Conservation (phyloP, 2,888 invertebrate genomes). For the Netelia inedita region DNA sequence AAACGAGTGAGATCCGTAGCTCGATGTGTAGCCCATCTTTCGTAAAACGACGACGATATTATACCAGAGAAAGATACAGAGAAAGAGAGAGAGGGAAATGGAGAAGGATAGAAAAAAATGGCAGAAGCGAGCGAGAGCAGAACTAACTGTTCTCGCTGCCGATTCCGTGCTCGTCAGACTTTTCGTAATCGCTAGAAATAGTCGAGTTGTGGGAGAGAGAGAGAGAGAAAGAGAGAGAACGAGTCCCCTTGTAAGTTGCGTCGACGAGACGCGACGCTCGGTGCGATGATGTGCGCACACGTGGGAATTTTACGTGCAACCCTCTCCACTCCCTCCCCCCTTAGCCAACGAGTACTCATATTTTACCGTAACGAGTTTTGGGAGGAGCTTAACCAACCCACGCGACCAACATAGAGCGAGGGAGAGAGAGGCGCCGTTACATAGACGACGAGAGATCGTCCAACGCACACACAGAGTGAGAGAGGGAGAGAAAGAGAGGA, state of each 20-base stretch:
- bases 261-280: background rate
- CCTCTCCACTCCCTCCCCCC: background rate
- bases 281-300: constrained; percentile 47
- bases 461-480: background rate
- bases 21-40: constrained; percentile 50
- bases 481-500: background rate
- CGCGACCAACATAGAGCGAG: constrained; percentile 3
- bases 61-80: constrained; percentile 1
- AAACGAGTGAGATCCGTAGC: constrained; percentile 43
- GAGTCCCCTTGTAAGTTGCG: background rate
- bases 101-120: constrained; percentile 54
- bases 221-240: background rate
- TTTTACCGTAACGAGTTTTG: constrained; percentile 70
- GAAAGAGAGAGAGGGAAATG: constrained; percentile 24
- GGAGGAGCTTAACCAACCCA: constrained; percentile 58
- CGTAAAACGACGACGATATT: constrained; percentile 44
- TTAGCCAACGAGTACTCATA: constrained; percentile 59
- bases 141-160: constrained; percentile 1
- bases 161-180: constrained; percentile 14
- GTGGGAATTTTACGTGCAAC: constrained; percentile 63
- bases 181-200: constrained; percentile 72
- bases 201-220: constrained; percentile 52
- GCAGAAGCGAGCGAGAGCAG: constrained; percentile 1
- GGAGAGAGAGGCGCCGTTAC: constrained; percentile 15
- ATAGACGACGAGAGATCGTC: constrained; percentile 1